Conservation (phyloP, 2,113 vertebrate species). For the Nyctereutes procyonoides region DNA sequence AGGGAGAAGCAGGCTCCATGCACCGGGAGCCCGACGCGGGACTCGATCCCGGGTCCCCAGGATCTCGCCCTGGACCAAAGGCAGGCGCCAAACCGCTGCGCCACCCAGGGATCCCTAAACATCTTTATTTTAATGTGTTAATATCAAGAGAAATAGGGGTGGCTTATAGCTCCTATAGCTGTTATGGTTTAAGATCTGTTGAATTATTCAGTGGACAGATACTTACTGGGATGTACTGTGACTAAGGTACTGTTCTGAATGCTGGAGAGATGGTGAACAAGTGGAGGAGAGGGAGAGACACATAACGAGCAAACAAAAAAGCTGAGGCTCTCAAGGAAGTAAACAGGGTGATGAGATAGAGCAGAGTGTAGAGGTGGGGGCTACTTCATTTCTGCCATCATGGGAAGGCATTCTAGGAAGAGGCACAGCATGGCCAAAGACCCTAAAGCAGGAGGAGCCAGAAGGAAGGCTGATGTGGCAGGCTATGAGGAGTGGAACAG, state of each 20-base stretch:
- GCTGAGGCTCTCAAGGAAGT: neutral
- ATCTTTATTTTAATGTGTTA: neutral
- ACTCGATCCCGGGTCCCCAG: no score
- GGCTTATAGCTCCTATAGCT: neutral
- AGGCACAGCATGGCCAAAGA: neutral
- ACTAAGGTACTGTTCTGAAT: neutral
- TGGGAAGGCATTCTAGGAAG: neutral
- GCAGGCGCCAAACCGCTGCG: no score
- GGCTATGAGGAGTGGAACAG: neutral
- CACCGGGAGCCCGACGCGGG: no score
- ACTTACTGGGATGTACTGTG: neutral
- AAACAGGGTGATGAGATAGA: neutral
- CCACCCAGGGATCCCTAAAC: no score
- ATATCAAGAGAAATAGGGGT: neutral
- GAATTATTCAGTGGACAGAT: neutral
- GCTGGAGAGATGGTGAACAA: neutral
- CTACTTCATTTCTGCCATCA: neutral
- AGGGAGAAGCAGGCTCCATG: no score
- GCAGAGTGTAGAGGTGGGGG: neutral
- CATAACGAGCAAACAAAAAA: no score
- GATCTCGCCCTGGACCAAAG: no score
- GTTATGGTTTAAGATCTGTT: neutral
- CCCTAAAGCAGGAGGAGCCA: neutral
- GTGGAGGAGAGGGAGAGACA: neutral
- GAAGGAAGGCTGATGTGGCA: neutral